Evolutionary conservation across 2,113 vertebrate genomes (phyloP).

Genomic region (Nycticorax nycticorax): DNA sequence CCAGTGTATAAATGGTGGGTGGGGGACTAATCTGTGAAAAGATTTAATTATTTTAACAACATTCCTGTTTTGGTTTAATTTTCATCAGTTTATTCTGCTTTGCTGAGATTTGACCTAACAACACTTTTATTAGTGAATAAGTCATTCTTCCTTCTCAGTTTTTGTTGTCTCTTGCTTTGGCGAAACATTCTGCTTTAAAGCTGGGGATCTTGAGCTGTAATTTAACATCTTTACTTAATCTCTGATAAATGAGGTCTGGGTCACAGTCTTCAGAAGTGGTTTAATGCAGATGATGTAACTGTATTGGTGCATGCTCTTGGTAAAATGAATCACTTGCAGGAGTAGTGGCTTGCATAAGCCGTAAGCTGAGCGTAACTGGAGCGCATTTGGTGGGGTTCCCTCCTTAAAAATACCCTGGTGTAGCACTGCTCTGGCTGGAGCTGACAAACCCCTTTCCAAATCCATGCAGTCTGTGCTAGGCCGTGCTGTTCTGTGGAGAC

Average conservation of each 20-base stretch:
- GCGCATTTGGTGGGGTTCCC: background rate
- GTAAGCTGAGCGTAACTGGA: background rate
- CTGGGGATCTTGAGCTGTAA: constrained; percentile 2
- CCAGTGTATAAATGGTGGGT: background rate
- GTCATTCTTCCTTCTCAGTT: background rate
- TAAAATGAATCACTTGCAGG: constrained; percentile 19
- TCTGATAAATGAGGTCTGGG: constrained; percentile 44
- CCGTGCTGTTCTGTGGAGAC: background rate
- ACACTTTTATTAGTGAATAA: background rate
- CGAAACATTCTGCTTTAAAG: background rate
- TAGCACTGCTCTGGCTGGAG: background rate
- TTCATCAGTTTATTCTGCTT: background rate
- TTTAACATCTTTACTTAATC: constrained; percentile 48
- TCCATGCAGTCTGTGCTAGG: background rate
- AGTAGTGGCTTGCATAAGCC: background rate
- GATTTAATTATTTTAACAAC: background rate
- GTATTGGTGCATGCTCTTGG: background rate
- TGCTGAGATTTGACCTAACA: background rate
- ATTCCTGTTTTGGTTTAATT: background rate
- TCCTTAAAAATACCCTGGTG: background rate
- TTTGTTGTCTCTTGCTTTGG: background rate
- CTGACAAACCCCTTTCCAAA: background rate
- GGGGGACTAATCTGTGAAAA: background rate
- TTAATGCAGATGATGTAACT: constrained; percentile 48
- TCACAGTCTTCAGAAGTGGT: constrained; percentile 52